Evolutionary conservation across 2,888 invertebrate genomes (phyloP).

Genomic region (Barypeithes pellucidus): DNA sequence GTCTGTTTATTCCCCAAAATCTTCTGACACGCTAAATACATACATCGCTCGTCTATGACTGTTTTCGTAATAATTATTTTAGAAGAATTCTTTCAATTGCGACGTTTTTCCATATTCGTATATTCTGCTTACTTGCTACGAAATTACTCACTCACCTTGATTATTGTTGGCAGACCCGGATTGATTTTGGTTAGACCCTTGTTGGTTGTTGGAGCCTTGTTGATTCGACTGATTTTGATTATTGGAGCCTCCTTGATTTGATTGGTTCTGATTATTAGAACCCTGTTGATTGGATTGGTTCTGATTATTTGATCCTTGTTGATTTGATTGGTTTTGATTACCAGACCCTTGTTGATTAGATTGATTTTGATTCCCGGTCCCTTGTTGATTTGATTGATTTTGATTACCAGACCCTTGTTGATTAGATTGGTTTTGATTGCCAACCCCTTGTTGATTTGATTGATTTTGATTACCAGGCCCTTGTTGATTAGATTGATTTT

Average conservation of each 20-base stretch:
- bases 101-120: too few relatives aligned
- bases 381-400: conserved; percentile 28
- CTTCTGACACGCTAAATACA: too few relatives aligned
- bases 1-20: too few relatives aligned
- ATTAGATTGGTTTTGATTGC: conserved; percentile 32
- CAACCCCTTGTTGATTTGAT: conserved; percentile 15
- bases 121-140: too few relatives aligned
- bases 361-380: background rate
- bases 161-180: background rate
- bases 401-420: conserved; percentile 46
- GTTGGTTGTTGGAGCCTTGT: conserved; percentile 19
- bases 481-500: conserved; percentile 20
- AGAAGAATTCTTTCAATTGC: too few relatives aligned
- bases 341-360: background rate
- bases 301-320: conserved; percentile 41
- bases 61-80: too few relatives aligned
- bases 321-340: conserved; percentile 17
- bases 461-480: conserved; percentile 47
- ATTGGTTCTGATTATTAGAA: conserved; percentile 38
- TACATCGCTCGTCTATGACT: too few relatives aligned
- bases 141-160: background rate
- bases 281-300: conserved; percentile 48
- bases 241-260: conserved; percentile 26
- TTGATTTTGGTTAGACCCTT: conserved; percentile 36
- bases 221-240: conserved; percentile 41